A percentile compares a stretch with the other conserved stretches of the same genome.
These are phyloP conservation scores for Diarsia dahlii DNA, from an alignment of 2,888 invertebrate genomes.

Conservation along the genomic window DNA sequence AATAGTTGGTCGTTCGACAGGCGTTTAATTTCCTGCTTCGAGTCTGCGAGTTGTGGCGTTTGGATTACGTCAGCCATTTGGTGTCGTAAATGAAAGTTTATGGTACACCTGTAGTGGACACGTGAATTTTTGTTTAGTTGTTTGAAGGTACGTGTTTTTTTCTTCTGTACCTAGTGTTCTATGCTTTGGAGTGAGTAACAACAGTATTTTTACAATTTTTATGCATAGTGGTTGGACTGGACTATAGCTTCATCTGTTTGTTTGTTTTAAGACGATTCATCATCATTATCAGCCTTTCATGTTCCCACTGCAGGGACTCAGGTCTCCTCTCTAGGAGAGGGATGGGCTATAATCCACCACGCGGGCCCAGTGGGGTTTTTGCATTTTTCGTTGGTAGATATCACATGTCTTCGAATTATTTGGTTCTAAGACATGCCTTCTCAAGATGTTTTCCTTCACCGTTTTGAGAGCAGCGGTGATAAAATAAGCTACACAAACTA, in stretches of 20 bases:
- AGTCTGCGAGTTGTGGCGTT: conserved; percentile 15
- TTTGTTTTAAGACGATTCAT: too few relatives aligned
- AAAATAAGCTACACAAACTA: too few relatives aligned
- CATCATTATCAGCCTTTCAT: too few relatives aligned
- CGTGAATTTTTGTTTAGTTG: neutral
- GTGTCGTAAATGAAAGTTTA: conserved; percentile 23
- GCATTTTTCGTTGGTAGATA: too few relatives aligned
- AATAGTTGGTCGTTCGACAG: conserved; percentile 41
- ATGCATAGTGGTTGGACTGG: neutral
- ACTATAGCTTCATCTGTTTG: neutral
- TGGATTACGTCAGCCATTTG: conserved; percentile 35
- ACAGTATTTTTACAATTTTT: neutral
- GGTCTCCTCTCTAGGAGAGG: too few relatives aligned
- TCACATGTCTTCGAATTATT: too few relatives aligned
- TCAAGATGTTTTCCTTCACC: too few relatives aligned
- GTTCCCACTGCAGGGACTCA: too few relatives aligned
- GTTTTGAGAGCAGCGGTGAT: too few relatives aligned
- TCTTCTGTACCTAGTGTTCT: neutral
- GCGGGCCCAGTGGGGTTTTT: too few relatives aligned
- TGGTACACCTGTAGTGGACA: neutral
- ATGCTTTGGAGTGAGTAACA: neutral
- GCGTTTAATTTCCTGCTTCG: conserved; percentile 58
- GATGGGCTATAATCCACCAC: too few relatives aligned
- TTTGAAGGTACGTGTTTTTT: neutral
- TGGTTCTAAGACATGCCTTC: too few relatives aligned